Evolutionary conservation across 2,113 vertebrate species (phyloP).

Genomic region (Ictalurus punctatus): DNA sequence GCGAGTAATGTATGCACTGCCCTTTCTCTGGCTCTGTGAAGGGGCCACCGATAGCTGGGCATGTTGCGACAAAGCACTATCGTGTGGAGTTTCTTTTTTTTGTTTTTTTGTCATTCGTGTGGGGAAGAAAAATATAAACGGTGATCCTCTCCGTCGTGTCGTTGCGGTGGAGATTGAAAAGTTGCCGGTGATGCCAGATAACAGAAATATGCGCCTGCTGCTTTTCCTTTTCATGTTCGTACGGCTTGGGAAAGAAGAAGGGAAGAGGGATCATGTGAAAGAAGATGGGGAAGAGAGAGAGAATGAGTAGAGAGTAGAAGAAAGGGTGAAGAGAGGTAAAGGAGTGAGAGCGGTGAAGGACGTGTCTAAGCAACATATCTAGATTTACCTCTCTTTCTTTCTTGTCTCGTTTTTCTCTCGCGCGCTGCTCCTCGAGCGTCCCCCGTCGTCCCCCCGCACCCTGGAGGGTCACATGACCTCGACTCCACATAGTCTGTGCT

Average conservation of each 20-base stretch:
- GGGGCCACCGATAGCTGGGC: slow-evolving; percentile 5
- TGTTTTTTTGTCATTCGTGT: slow-evolving; percentile 52
- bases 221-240: slow-evolving; percentile 59
- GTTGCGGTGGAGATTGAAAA: slow-evolving; percentile 69
- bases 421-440: neutral
- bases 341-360: neutral
- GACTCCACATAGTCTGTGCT: slow-evolving; percentile 71
- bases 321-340: neutral
- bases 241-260: slow-evolving; percentile 31
- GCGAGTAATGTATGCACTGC: slow-evolving; percentile 68
- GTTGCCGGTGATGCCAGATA: slow-evolving; percentile 70
- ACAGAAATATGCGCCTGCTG: slow-evolving; percentile 65
- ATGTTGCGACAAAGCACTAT: slow-evolving; percentile 70
- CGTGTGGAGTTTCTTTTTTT: slow-evolving; percentile 47
- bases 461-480: slow-evolving; percentile 61
- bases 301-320: neutral
- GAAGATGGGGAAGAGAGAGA: neutral
- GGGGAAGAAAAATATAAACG: neutral
- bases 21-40: slow-evolving; percentile 57
- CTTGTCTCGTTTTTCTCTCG: neutral
- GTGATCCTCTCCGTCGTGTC: slow-evolving; percentile 49
- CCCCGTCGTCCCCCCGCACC: slow-evolving; percentile 6
- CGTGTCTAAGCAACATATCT: neutral
- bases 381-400: neutral
- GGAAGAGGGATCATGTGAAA: neutral